phyloP scores from a whole-genome alignment of 2,113 vertebrate genomes.

The Theristicus caerulescens region DNA sequence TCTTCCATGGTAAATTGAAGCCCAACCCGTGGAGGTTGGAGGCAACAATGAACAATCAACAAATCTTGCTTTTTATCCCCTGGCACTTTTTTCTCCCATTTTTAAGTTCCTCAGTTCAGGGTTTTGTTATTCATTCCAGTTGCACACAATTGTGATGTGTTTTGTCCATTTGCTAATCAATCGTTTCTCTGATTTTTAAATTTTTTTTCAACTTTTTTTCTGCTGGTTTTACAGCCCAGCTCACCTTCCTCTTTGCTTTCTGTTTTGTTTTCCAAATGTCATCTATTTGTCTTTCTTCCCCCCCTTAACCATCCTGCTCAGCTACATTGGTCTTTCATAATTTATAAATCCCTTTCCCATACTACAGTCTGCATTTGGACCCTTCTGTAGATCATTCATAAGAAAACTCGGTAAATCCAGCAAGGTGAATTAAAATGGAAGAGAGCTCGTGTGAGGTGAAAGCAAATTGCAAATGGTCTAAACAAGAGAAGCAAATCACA shows the following conservation, averaged over 20 bases:
- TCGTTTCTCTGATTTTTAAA: background rate
- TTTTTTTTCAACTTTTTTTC: background rate
- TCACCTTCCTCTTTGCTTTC: background rate
- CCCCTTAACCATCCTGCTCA: conserved; percentile 8
- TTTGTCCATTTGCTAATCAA: background rate
- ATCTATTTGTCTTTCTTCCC: conserved; percentile 22
- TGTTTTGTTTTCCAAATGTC: conserved; percentile 7
- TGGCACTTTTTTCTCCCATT: background rate
- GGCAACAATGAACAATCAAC: background rate
- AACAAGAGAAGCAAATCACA: background rate
- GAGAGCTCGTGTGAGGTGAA: conserved; percentile 39
- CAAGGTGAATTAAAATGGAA: conserved; percentile 29
- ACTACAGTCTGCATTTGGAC: conserved; percentile 10
- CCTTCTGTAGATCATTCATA: conserved; percentile 44
- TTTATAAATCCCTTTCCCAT: conserved; percentile 45
- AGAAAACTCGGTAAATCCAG: conserved; percentile 31
- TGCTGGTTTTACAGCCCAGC: background rate
- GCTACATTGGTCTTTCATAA: conserved; percentile 48
- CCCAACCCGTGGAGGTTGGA: background rate
- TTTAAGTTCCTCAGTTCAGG: background rate
- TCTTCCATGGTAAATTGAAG: background rate
- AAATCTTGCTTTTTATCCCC: background rate
- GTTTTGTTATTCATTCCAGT: background rate
- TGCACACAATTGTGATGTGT: background rate
- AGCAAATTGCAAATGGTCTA: background rate